These are phyloP conservation scores for Onychomys leucogaster DNA, from an alignment of 2,797 vertebrate species.

Conservation along the genomic window DNA sequence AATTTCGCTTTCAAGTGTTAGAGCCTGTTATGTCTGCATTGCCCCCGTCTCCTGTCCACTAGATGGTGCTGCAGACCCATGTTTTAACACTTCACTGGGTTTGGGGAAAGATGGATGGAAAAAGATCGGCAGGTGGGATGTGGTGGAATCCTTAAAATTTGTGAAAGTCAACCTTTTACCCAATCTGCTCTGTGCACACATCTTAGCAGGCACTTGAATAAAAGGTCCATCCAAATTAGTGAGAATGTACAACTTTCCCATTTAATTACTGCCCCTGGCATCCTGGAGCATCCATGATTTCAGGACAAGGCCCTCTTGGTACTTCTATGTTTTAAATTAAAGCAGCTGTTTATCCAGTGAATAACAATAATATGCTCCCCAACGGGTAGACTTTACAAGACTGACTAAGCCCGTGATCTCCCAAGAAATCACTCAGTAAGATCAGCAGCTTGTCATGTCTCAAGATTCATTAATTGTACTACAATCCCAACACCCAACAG, in stretches of 20 bases:
- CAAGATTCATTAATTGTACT: background rate
- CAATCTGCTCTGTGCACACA: slow-evolving; percentile 5
- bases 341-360: slow-evolving; percentile 37
- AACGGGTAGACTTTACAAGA: slow-evolving; percentile 5
- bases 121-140: background rate
- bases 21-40: background rate
- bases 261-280: slow-evolving; percentile 45
- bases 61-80: slow-evolving; percentile 81
- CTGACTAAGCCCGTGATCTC: background rate
- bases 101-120: background rate
- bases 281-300: background rate
- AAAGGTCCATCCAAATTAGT: slow-evolving; percentile 58
- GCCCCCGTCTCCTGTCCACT: slow-evolving; percentile 77
- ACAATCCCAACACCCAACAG: background rate
- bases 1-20: background rate
- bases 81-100: slow-evolving; percentile 64
- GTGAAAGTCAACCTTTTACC: slow-evolving; percentile 30
- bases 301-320: slow-evolving; percentile 32
- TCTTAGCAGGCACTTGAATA: slow-evolving; percentile 56
- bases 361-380: slow-evolving; percentile 14
- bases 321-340: slow-evolving; percentile 39
- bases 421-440: slow-evolving; percentile 53
- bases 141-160: slow-evolving; percentile 12
- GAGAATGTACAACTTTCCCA: slow-evolving; percentile 37
- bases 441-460: background rate